phyloP scores from a whole-genome alignment of 1,140 invertebrate species.

The Calephelis nemesis region DNA sequence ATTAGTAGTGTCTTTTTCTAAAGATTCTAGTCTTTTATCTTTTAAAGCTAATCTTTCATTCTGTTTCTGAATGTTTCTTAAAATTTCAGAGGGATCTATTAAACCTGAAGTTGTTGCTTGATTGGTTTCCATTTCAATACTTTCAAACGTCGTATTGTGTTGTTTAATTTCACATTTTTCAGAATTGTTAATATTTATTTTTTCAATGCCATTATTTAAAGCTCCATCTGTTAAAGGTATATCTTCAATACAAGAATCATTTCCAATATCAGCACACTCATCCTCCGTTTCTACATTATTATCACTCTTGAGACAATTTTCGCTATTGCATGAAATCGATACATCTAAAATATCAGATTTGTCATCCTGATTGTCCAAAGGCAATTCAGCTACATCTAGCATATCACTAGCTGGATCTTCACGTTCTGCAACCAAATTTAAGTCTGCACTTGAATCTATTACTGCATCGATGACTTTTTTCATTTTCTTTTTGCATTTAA shows the following conservation, averaged over 20 bases:
- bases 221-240: neutral
- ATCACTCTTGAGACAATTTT: slow-evolving; percentile 44
- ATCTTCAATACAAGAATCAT: slow-evolving; percentile 49
- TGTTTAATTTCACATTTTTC: slow-evolving; percentile 15
- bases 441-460: slow-evolving; percentile 78
- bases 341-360: slow-evolving; percentile 47
- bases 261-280: slow-evolving; percentile 51
- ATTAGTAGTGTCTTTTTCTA: slow-evolving; percentile 28
- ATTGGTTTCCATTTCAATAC: neutral
- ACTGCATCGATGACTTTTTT: slow-evolving; percentile 66
- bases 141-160: neutral
- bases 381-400: slow-evolving; percentile 67
- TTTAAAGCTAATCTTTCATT: slow-evolving; percentile 29
- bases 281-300: slow-evolving; percentile 61
- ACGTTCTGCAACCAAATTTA: slow-evolving; percentile 78
- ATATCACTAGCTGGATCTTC: slow-evolving; percentile 70
- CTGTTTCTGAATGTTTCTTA: slow-evolving; percentile 24
- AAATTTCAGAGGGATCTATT: neutral
- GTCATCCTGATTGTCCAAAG: slow-evolving; percentile 63
- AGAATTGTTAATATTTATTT: slow-evolving; percentile 7
- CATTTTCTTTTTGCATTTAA: slow-evolving; percentile 67
- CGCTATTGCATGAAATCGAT: slow-evolving; percentile 51
- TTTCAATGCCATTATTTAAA: neutral
- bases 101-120: neutral
- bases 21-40: slow-evolving; percentile 28